Conservation (phyloP, 2,888 invertebrate genomes). For the Panopea generosa region DNA sequence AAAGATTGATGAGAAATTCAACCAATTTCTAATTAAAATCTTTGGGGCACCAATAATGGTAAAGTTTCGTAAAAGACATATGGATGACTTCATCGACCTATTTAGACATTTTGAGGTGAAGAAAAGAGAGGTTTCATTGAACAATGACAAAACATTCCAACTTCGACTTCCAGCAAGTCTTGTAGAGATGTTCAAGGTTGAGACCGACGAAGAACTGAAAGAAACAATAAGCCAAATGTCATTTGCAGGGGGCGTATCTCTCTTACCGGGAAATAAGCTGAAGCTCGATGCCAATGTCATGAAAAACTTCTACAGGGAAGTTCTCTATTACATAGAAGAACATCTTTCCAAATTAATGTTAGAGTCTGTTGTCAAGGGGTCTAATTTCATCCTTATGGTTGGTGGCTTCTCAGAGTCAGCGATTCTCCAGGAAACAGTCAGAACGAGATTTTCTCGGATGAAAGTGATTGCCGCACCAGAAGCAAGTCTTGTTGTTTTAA, state of each 20-base stretch:
- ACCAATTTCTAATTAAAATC: slow-evolving; percentile 23
- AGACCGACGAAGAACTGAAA: slow-evolving; percentile 18
- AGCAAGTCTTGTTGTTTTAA: slow-evolving; percentile 10
- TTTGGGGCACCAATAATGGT: slow-evolving; percentile 14
- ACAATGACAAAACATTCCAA: neutral
- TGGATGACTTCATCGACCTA: slow-evolving; percentile 28
- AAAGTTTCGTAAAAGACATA: slow-evolving; percentile 12
- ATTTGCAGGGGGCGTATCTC: slow-evolving; percentile 1
- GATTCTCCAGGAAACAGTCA: slow-evolving; percentile 6
- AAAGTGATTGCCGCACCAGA: slow-evolving; percentile 6
- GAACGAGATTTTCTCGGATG: neutral
- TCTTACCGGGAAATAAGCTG: slow-evolving; percentile 7
- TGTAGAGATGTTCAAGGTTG: slow-evolving; percentile 17
- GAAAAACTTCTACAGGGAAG: slow-evolving; percentile 3
- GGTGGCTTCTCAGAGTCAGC: slow-evolving; percentile 10
- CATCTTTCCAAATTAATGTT: neutral
- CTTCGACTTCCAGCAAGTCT: slow-evolving; percentile 18
- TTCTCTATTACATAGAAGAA: neutral
- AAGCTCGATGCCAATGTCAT: neutral
- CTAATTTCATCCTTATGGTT: slow-evolving; percentile 1
- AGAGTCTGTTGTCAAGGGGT: neutral
- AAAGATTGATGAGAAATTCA: slow-evolving; percentile 11
- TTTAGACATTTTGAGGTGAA: slow-evolving; percentile 28
- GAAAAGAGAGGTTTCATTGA: slow-evolving; percentile 13
- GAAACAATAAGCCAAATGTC: slow-evolving; percentile 5